Base-by-base conservation (phyloP, 2,797 vertebrate genomes). In the Crypturellus tataupa region DNA sequence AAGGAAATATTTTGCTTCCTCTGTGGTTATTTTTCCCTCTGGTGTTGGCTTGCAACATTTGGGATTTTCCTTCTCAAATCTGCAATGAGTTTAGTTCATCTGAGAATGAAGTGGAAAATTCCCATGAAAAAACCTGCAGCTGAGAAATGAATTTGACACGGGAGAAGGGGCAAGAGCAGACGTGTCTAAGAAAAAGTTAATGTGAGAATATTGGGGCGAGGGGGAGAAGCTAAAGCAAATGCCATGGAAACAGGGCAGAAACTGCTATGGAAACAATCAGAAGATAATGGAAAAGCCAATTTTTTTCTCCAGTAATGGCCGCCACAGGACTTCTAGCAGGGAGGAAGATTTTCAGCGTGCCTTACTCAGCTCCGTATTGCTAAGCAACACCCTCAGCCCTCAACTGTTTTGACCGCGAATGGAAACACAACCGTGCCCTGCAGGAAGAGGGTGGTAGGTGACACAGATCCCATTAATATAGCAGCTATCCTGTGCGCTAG, bases 191-290 rank as follows among this genome's bases (percentile, higher is more conserved):
- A 78, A 93, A 95, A 95, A 90, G 56, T 92, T 97, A 91, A 93
- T 16, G 35, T 64, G 59, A 82, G 63, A 70, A 85, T 73, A 89
- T 60, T 53, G 29, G 60, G 58, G 63, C n/a, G 29, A 13, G 46
- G 62, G 23, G 7, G 47, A 27, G 37, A 53, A 86, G 56, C 71
- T 79, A 55, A 89, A 96, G 42, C 31, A 86, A 84, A 85, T 68
- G 46, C 60, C 55, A 21, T 39, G 49, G 89, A 87, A 91, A 60
- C 51, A 85, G 67, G 70, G 64, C 46, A 68, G 35, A 76, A 93
- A 88, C 70, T 95, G 73, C 91, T 85, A 73, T 92, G 93, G 92
- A 94, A 95, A 95, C 70, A 92, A 79, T 72, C 89, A 86, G 47
- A 81, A 71, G 80, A 83, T 92, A 93, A 95, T 71, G 72, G 93